Evolutionary conservation across 2,113 vertebrate species (phyloP), one percentile per base, ranked within the genome.

Genomic region (Bos indicus): DNA sequence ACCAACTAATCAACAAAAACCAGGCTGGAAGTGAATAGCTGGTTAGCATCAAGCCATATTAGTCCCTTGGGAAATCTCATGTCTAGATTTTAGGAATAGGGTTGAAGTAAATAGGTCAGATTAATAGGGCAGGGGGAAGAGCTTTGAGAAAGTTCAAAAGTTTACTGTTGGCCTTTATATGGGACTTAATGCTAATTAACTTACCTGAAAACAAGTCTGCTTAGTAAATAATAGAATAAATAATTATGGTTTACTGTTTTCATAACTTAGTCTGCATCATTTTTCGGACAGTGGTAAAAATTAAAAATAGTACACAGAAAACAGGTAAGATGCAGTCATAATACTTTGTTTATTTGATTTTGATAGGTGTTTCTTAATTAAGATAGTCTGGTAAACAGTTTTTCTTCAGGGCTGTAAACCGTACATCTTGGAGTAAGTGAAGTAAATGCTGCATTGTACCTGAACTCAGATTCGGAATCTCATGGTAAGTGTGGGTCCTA

Each of bases 171-270:
- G 46, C 46, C 4, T 86, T 71, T 43, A 81, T 46, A 60, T 60
- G 81, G n/a, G 71, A 85, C 81, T 90, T 71, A 90, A 74, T 93
- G 91, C 51, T 88, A 71, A 82, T 78, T 77, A 89, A 81, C 51
- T 81, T 67, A 59, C 51, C 23, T 93, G 88, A 84, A 89, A 62
- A 62, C 5, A 77, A 93, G 23, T 19, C 62, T 93, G 21, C 23
- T 96, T 54, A 77, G 74, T 62, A 83, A 28, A 82, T 48, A 74
- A 83, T 17, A 11, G 17, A 33, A 36, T 71, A 30, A 88, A 74
- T 74, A 60, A 82, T 56, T 62, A 62, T 62, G 46, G 36, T 21
- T 88, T 91, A 90, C 43, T 43, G 23, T 52, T 94, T 88, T 91
- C 19, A 43, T 91, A 82, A 48, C 33, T 88, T 91, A 87, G 54